Evolutionary conservation across 2,797 vertebrate species (phyloP).

Genomic region (Coranthus polyacanthus): DNA sequence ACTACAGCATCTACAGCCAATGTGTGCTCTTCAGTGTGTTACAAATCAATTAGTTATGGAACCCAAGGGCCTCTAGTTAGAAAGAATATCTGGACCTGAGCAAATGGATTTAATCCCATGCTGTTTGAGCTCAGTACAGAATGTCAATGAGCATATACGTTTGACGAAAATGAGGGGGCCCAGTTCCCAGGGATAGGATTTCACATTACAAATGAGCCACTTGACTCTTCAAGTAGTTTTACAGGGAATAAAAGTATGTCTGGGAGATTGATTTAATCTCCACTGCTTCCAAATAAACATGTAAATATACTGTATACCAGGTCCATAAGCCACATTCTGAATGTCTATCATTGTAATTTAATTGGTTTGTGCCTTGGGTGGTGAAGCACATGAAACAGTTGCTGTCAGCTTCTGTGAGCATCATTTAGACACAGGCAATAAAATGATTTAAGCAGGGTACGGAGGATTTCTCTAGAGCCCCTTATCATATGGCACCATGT

Average conservation of each 20-base stretch:
- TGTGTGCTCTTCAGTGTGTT: constrained; percentile 22
- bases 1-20: constrained; percentile 22
- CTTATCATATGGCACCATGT: constrained; percentile 63
- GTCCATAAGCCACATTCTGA: constrained; percentile 13
- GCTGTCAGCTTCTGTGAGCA: constrained; percentile 26
- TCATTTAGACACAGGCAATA: constrained; percentile 36
- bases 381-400: constrained; percentile 37
- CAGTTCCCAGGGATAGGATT: constrained; percentile 14
- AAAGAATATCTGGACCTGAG: constrained; percentile 57
- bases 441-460: constrained; percentile 52
- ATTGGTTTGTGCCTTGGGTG: constrained; percentile 21
- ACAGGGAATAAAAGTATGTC: constrained; percentile 11
- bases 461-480: constrained; percentile 36
- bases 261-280: constrained; percentile 17
- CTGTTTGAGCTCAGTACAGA: constrained; percentile 44
- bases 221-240: constrained; percentile 27
- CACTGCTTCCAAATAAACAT: neutral
- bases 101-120: constrained; percentile 61
- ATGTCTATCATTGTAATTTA: neutral
- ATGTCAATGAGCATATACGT: constrained; percentile 50
- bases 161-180: constrained; percentile 27
- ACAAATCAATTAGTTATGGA: constrained; percentile 58
- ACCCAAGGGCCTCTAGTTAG: constrained; percentile 38
- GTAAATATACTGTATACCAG: neutral
- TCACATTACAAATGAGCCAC: constrained; percentile 32